phyloP scores from a whole-genome alignment of 1,140 invertebrate genomes.

The Brachionus manjavacas region DNA sequence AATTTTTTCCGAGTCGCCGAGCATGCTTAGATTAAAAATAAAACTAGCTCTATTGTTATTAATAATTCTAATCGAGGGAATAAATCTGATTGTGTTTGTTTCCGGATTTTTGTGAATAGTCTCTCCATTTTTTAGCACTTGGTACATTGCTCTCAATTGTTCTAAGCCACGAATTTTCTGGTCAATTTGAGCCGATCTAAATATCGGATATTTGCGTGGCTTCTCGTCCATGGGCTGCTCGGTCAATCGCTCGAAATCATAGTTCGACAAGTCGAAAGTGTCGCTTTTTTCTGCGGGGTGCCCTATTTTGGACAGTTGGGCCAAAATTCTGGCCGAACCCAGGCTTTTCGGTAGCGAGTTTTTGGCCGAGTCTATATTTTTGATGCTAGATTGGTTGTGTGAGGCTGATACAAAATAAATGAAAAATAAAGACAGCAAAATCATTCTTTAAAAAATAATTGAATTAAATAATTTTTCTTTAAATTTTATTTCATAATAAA shows the following conservation, averaged over 20 bases:
- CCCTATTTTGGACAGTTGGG: not conserved
- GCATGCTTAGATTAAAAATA: not conserved
- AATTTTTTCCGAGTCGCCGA: not conserved
- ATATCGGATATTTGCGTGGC: not conserved
- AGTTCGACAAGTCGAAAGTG: not conserved
- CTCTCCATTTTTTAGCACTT: not conserved
- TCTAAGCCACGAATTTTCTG: not conserved
- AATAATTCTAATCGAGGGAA: not conserved
- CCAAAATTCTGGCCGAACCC: not conserved
- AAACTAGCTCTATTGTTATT: not conserved
- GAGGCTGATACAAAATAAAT: not conserved
- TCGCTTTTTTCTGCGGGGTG: not conserved
- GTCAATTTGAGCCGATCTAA: not conserved
- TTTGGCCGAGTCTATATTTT: not conserved
- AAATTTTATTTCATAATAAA: not conserved
- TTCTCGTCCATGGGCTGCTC: not conserved
- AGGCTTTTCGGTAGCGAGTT: not conserved
- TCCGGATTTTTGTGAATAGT: not conserved
- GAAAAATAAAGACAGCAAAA: not conserved
- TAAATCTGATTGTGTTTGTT: not conserved
- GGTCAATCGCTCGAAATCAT: not conserved
- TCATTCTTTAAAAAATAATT: not conserved
- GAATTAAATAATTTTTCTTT: not conserved
- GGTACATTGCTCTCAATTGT: slow-evolving; percentile 3
- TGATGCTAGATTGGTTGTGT: not conserved